phyloP scores from a whole-genome alignment of 2,113 vertebrate genomes.

The Oenanthe oenanthe region DNA sequence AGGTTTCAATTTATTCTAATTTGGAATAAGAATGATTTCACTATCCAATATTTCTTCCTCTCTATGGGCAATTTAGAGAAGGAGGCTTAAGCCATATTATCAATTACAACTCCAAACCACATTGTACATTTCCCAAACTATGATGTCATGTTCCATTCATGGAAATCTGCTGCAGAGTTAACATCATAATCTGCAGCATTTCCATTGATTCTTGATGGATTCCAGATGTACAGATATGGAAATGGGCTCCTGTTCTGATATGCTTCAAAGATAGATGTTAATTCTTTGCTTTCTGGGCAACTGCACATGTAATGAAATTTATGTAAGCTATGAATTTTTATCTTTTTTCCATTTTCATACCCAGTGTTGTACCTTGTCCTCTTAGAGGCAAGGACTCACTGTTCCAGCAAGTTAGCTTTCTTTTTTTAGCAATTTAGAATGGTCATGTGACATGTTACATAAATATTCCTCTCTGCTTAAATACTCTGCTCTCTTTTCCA shows the following conservation, averaged over 20 bases:
- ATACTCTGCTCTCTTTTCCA: background rate
- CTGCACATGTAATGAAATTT: background rate
- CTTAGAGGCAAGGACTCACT: background rate
- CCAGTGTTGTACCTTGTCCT: background rate
- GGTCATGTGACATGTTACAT: background rate
- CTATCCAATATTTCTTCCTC: background rate
- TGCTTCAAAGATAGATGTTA: background rate
- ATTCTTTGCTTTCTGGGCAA: background rate
- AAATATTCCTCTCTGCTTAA: background rate
- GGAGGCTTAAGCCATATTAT: background rate
- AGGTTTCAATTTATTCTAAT: background rate
- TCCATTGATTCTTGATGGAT: background rate
- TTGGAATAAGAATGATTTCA: background rate
- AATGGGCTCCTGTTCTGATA: background rate
- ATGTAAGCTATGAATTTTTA: background rate
- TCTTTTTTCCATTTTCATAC: background rate
- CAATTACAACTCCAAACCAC: background rate
- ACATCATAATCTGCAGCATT: background rate
- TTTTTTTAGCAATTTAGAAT: background rate
- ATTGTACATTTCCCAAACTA: background rate
- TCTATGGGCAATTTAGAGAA: background rate
- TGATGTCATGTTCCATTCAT: background rate
- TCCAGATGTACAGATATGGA: background rate
- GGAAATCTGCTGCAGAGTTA: background rate
- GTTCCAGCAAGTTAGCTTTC: background rate